Percentiles rank a stretch among this genome's conserved stretches.
Evolutionary conservation across 2,888 invertebrate genomes (phyloP).

Genomic region (Fragum sueziense): DNA sequence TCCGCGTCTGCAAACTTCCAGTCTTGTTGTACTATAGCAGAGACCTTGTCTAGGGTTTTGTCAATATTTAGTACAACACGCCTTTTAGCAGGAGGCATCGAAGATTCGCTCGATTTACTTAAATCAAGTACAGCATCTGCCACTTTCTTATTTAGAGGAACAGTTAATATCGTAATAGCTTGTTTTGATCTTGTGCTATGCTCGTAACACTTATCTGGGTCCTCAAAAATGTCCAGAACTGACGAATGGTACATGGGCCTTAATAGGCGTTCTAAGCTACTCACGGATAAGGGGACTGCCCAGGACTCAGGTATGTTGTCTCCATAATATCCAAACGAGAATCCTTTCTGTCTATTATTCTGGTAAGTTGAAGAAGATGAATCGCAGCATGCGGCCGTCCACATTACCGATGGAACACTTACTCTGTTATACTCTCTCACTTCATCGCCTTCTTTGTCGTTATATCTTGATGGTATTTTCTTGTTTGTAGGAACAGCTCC

Average conservation of each 20-base stretch:
- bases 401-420: conserved; percentile 18
- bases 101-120: conserved; percentile 2
- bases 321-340: conserved; percentile 20
- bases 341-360: conserved; percentile 12
- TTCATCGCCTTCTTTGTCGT: conserved; percentile 25
- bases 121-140: neutral
- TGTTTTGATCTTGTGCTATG: neutral
- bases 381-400: conserved; percentile 32
- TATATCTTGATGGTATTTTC: conserved; percentile 4
- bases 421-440: conserved; percentile 6
- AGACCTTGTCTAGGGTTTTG: neutral
- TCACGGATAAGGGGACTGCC: neutral
- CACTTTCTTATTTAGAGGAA: neutral
- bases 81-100: neutral
- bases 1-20: conserved; percentile 21
- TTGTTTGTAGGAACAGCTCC: conserved; percentile 14
- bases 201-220: neutral
- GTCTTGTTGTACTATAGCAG: neutral
- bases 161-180: neutral
- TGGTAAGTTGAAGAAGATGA: neutral
- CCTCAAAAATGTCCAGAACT: conserved; percentile 3
- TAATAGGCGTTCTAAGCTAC: neutral
- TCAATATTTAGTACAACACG: neutral
- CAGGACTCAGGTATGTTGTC: conserved; percentile 17
- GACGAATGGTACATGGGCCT: neutral